Conservation (phyloP, 2,888 invertebrate species). For the Sycophila texana region DNA sequence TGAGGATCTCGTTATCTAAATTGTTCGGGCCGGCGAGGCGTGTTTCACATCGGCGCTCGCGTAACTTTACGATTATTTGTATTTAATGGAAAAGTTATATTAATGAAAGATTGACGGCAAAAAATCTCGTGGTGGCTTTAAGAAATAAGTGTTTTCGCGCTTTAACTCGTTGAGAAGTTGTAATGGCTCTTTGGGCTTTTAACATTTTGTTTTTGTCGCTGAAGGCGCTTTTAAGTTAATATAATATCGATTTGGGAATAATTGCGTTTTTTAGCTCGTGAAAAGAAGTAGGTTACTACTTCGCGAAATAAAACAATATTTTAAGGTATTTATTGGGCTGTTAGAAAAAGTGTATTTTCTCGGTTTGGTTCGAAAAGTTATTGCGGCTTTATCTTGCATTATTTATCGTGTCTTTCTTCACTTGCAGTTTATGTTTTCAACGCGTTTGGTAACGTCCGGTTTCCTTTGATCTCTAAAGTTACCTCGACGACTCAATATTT, state of each 20-base stretch:
- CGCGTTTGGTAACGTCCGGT: slow-evolving; percentile 38
- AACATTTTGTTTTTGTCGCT: background rate
- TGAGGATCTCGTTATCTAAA: slow-evolving; percentile 24
- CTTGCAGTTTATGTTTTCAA: slow-evolving; percentile 28
- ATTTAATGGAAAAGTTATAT: slow-evolving; percentile 1
- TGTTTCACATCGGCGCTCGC: background rate
- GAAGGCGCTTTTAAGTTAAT: background rate
- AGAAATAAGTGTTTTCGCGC: too few relatives aligned
- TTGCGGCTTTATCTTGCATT: slow-evolving; percentile 4
- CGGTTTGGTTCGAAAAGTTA: slow-evolving; percentile 19
- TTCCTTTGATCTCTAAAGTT: slow-evolving; percentile 34
- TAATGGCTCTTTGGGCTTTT: too few relatives aligned
- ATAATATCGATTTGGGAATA: too few relatives aligned
- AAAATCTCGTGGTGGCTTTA: too few relatives aligned
- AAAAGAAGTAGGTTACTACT: slow-evolving; percentile 13
- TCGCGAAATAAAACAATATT: slow-evolving; percentile 19
- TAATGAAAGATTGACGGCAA: background rate
- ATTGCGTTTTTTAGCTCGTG: too few relatives aligned
- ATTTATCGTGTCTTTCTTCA: slow-evolving; percentile 28
- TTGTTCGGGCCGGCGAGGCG: background rate
- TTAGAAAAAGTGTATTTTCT: slow-evolving; percentile 21
- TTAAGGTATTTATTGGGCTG: slow-evolving; percentile 9
- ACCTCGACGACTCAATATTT: background rate
- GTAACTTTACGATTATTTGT: background rate
- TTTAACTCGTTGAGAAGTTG: too few relatives aligned